Base-by-base conservation (phyloP, 1,140 invertebrate species). In the Diorhabda elongata region DNA sequence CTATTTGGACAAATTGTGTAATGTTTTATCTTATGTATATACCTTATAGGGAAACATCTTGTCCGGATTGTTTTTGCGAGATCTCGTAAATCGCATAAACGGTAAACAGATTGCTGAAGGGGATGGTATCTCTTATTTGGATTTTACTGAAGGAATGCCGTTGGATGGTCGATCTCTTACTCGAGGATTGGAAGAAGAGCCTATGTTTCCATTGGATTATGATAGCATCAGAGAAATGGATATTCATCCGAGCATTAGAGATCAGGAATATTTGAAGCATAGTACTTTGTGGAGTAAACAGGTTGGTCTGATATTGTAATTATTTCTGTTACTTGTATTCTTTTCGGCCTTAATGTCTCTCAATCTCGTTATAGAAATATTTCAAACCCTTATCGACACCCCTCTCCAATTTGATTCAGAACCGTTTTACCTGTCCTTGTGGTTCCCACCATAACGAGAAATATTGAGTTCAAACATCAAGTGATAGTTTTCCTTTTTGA, bases 261-360 rank as follows among this genome's bases (percentile, higher is more conserved):
- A 98, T 80, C 91, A 95, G 72, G 96, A 98, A 77, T 96, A 93
- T 77, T 75, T 97, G 66, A 90, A 93, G 75, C 94, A 97, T 77
- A 95, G 92, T 78, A 90, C 90, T 3, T 82, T 97, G 2, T 96
- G 90, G 88, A 92, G 93, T 5, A 78, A 93, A 78, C 92, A 95
- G 75, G 65, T 67, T 26, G 26, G 26, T 26, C 26, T 26, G 26
- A 26, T 26, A 26, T 26, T 26, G 26, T 26, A 26, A 26, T 26
- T 26, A 26, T 26, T 26, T 26, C 26, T 26, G 26, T 26, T 26
- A 26, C 26, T 26, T 26, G 26, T 26, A 26, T 26, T 26, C 1
- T 26, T 26, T 26, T 26, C 26, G 26, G 26, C 26, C 1, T 26
- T 26, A 0, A 26, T 26, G 26, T 26, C 26, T 26, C 26, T 26